Evolutionary conservation across 2,888 invertebrate species (phyloP).

Genomic region (Oegoconia quadripuncta): DNA sequence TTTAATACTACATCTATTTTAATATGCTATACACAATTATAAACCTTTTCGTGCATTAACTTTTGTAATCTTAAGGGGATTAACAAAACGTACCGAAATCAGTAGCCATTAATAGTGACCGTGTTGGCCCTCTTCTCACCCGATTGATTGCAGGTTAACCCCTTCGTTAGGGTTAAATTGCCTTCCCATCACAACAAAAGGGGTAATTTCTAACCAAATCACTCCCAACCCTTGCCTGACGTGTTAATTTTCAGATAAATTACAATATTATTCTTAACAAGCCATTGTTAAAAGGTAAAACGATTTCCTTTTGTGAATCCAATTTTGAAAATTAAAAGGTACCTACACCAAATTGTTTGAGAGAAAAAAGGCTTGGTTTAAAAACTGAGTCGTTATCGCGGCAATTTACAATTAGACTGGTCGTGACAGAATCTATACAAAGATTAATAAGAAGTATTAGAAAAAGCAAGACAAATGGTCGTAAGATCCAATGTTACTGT

Average conservation of each 20-base stretch:
- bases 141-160: slow-evolving; percentile 61
- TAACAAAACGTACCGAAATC: too few species aligned
- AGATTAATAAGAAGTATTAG: background rate
- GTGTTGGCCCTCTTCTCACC: slow-evolving; percentile 34
- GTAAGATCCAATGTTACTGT: slow-evolving; percentile 16
- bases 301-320: slow-evolving; percentile 13
- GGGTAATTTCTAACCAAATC: slow-evolving; percentile 55
- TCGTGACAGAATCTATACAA: background rate
- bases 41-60: too few species aligned
- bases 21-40: too few species aligned
- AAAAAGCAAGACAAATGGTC: slow-evolving; percentile 11
- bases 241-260: slow-evolving; percentile 67
- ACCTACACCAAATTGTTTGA: too few species aligned
- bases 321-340: slow-evolving; percentile 3
- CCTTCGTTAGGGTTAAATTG: slow-evolving; percentile 42
- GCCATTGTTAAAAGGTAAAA: slow-evolving; percentile 12
- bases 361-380: background rate
- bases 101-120: slow-evolving; percentile 44
- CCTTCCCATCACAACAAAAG: slow-evolving; percentile 45
- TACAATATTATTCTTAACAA: slow-evolving; percentile 31
- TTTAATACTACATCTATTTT: too few species aligned
- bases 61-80: too few species aligned
- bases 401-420: background rate
- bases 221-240: slow-evolving; percentile 51
- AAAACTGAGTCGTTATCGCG: slow-evolving; percentile 5